These are phyloP conservation scores for Halichondria panicea DNA, from an alignment of 37 sponge, comb jelly and placozoan species.

Conservation along the genomic window DNA sequence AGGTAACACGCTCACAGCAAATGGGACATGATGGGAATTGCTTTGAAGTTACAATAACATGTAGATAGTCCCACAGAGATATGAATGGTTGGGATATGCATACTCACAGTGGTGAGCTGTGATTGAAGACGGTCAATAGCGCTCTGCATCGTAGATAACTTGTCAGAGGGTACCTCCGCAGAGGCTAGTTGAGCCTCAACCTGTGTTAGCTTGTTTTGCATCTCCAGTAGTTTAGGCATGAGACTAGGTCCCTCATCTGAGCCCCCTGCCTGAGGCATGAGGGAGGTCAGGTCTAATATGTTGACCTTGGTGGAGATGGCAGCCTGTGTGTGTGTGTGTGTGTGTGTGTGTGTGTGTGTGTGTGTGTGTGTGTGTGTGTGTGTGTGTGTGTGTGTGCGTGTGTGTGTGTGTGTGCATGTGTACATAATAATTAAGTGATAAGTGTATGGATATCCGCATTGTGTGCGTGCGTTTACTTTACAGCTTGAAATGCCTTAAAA, in stretches of 20 bases:
- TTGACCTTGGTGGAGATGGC: conserved; percentile 51
- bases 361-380: background rate
- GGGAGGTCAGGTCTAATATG: conserved; percentile 48
- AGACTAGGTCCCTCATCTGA: conserved; percentile 40
- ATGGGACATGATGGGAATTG: too few species aligned
- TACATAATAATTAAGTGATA: background rate
- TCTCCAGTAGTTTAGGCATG: conserved; percentile 74
- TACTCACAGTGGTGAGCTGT: conserved; percentile 56
- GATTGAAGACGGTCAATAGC: conserved; percentile 57
- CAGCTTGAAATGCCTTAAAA: too few species aligned
- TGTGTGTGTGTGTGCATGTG: background rate
- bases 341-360: background rate
- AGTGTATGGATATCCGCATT: background rate
- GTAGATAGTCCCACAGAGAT: too few species aligned
- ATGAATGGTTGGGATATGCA: background rate
- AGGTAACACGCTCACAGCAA: too few species aligned
- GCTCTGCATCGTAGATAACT: conserved; percentile 61
- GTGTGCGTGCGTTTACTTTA: too few species aligned
- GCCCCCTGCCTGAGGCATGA: conserved; percentile 41
- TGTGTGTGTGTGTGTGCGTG: background rate
- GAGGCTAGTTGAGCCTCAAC: conserved; percentile 55
- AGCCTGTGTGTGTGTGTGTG: conserved; percentile 13
- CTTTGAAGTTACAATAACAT: too few species aligned
- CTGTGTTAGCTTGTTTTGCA: conserved; percentile 68
- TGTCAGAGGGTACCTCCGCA: conserved; percentile 9